Evolutionary conservation across 2,797 vertebrate species (phyloP).

Genomic region (Coilia nasus): DNA sequence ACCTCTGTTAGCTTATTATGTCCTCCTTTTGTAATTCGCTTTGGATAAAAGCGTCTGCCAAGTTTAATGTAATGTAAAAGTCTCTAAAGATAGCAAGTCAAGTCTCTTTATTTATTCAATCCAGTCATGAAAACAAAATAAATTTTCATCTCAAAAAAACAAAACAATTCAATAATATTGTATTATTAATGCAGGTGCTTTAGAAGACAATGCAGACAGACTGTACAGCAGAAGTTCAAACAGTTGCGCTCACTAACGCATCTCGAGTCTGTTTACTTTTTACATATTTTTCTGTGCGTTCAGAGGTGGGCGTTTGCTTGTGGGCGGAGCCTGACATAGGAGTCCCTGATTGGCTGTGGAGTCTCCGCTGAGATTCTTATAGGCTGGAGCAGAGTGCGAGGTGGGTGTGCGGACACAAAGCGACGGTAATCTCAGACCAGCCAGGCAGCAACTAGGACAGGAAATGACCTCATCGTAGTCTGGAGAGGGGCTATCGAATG

Average conservation of each 20-base stretch:
- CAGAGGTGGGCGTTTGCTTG: not conserved
- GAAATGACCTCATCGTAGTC: slow-evolving; percentile 88
- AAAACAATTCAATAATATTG: slow-evolving; percentile 12
- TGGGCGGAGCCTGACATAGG: slow-evolving; percentile 67
- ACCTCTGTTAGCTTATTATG: too few species aligned
- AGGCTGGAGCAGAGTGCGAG: slow-evolving; percentile 72
- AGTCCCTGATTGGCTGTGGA: slow-evolving; percentile 75
- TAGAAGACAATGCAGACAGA: not conserved
- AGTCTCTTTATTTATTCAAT: slow-evolving; percentile 18
- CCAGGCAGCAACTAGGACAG: slow-evolving; percentile 90
- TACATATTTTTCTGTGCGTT: not conserved
- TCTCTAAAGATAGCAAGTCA: not conserved
- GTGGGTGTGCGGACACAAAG: slow-evolving; percentile 79
- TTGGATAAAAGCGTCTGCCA: too few species aligned
- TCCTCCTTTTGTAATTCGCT: too few species aligned
- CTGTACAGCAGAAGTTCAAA: slow-evolving; percentile 1
- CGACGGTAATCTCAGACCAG: slow-evolving; percentile 84
- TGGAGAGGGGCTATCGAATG: slow-evolving; percentile 27
- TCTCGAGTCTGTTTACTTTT: not conserved
- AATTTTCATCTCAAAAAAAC: not conserved
- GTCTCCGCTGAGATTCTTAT: slow-evolving; percentile 90
- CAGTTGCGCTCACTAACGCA: not conserved
- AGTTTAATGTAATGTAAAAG: too few species aligned
- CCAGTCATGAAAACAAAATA: slow-evolving; percentile 24
- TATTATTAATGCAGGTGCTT: slow-evolving; percentile 16